Conservation (phyloP, 1,140 invertebrate genomes). For the Diorhabda sublineata region DNA sequence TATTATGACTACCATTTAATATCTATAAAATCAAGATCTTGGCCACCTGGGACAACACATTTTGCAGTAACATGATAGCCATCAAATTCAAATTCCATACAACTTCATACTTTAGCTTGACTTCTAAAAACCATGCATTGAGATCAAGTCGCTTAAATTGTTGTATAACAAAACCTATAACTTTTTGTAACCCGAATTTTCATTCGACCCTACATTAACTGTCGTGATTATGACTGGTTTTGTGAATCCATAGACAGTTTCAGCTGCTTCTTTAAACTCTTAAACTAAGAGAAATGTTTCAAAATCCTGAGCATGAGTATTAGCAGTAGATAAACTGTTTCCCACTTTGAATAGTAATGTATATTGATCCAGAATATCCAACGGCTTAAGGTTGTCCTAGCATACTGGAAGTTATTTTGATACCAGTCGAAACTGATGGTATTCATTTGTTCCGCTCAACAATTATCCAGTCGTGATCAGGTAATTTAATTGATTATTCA, state of each 20-base stretch:
- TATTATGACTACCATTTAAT: background rate
- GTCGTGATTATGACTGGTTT: slow-evolving; percentile 33
- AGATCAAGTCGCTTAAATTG: slow-evolving; percentile 11
- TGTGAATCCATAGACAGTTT: slow-evolving; percentile 12
- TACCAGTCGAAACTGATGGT: slow-evolving; percentile 28
- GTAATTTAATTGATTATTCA: background rate
- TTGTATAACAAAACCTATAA: slow-evolving; percentile 30
- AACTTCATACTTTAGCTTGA: background rate
- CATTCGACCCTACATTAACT: slow-evolving; percentile 38
- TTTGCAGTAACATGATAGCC: background rate
- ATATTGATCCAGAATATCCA: slow-evolving; percentile 45
- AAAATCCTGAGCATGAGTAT: slow-evolving; percentile 29
- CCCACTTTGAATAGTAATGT: slow-evolving; percentile 39
- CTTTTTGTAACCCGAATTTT: slow-evolving; percentile 45
- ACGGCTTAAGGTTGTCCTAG: slow-evolving; percentile 36
- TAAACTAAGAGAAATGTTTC: slow-evolving; percentile 23
- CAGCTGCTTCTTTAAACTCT: slow-evolving; percentile 31
- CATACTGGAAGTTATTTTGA: slow-evolving; percentile 33
- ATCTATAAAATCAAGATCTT: background rate
- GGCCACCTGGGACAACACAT: background rate
- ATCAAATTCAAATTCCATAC: background rate
- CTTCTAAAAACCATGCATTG: slow-evolving; percentile 3
- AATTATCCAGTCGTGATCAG: background rate
- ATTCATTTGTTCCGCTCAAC: slow-evolving; percentile 43
- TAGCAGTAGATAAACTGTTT: slow-evolving; percentile 33